phyloP scores from a whole-genome alignment of 2,888 invertebrate genomes.

The Catonia carolina region DNA sequence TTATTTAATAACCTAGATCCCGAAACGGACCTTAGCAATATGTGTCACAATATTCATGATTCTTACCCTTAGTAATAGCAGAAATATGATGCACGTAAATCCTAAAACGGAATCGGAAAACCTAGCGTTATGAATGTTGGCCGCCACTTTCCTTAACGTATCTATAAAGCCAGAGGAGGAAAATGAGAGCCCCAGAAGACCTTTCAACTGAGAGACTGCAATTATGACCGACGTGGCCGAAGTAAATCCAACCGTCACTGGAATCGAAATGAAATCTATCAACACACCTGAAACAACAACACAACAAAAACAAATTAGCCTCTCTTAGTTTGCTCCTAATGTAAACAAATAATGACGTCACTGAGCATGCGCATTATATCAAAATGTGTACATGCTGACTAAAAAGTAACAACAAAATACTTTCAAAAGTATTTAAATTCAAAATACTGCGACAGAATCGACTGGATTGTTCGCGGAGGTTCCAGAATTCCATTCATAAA shows the following conservation, averaged over 20 bases:
- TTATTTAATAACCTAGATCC: too few relatives aligned
- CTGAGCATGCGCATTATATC: too few relatives aligned
- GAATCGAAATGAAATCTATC: constrained; percentile 83
- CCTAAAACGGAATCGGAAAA: constrained; percentile 66
- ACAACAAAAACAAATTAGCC: too few relatives aligned
- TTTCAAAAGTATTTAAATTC: too few relatives aligned
- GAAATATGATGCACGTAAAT: constrained; percentile 60
- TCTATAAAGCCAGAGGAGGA: constrained; percentile 68
- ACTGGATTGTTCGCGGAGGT: too few relatives aligned
- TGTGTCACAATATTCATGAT: too few relatives aligned
- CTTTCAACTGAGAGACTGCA: constrained; percentile 75
- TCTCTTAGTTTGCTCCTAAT: too few relatives aligned
- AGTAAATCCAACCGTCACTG: constrained; percentile 83
- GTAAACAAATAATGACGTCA: too few relatives aligned
- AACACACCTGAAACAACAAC: constrained; percentile 58
- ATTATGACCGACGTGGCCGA: constrained; percentile 89
- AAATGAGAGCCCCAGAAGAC: constrained; percentile 64
- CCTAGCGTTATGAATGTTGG: constrained; percentile 61
- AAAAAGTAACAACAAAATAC: too few relatives aligned
- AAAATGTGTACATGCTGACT: too few relatives aligned
- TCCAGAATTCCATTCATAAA: too few relatives aligned
- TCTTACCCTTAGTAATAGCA: constrained; percentile 69
- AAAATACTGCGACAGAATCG: not conserved
- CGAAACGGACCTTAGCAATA: too few relatives aligned
- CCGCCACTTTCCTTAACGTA: constrained; percentile 61